These are phyloP conservation scores for Sycophaga agraensis DNA, from an alignment of 1,140 invertebrate genomes.

Conservation along the genomic window DNA sequence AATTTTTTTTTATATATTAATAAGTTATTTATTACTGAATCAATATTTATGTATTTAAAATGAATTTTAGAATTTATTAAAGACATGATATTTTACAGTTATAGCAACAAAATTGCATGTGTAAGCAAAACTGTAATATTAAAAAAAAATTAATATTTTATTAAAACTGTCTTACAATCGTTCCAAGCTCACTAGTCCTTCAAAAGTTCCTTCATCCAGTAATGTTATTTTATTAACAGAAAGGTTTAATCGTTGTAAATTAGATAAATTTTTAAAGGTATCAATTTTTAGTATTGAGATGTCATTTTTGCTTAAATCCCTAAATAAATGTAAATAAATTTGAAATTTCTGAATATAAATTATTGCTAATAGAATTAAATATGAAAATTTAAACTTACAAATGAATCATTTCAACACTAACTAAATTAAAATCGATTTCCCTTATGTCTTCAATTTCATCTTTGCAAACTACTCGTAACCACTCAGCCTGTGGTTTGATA, in stretches of 20 bases:
- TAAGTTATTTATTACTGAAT: background rate
- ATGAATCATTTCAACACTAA: constrained; percentile 49
- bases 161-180: constrained; percentile 56
- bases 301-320: constrained; percentile 76
- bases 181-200: constrained; percentile 65
- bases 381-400: constrained; percentile 40
- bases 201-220: constrained; percentile 66
- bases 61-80: background rate
- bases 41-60: too few species aligned
- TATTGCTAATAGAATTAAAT: constrained; percentile 1
- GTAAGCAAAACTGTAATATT: background rate
- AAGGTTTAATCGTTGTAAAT: constrained; percentile 68
- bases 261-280: constrained; percentile 71
- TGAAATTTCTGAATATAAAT: background rate
- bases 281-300: constrained; percentile 72
- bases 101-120: background rate
- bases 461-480: constrained; percentile 49
- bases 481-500: constrained; percentile 50
- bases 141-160: background rate
- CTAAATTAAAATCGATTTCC: constrained; percentile 44
- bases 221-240: constrained; percentile 67
- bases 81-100: background rate
- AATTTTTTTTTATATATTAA: constrained; percentile 8
- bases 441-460: constrained; percentile 45
- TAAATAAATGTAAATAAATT: constrained; percentile 47